These are phyloP conservation scores for Phrynosoma blainvillii DNA, from an alignment of 2,113 vertebrate genomes.

Conservation along the genomic window DNA sequence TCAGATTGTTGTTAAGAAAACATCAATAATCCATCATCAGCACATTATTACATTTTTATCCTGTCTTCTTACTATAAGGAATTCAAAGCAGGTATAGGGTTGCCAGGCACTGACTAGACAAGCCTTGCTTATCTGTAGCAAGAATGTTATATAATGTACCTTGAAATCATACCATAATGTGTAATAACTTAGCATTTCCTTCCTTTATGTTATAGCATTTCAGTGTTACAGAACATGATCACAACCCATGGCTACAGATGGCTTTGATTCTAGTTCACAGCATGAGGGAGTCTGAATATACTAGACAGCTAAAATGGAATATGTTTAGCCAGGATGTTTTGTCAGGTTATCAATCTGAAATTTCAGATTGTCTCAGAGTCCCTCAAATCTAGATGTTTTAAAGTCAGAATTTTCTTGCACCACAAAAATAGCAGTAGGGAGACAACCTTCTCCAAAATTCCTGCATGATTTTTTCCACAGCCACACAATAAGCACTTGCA, in stretches of 20 bases:
- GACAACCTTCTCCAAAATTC: not conserved
- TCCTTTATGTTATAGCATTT: not conserved
- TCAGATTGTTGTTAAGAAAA: not conserved
- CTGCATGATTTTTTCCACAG: not conserved
- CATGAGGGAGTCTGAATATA: not conserved
- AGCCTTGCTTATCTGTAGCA: not conserved
- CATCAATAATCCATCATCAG: not conserved
- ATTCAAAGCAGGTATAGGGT: not conserved
- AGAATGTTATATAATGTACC: not conserved
- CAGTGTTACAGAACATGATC: not conserved
- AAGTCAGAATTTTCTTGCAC: not conserved
- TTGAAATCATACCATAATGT: not conserved
- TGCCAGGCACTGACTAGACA: not conserved
- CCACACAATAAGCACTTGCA: not conserved
- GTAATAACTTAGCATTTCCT: not conserved
- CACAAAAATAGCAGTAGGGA: too few relatives aligned
- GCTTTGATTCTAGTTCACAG: not conserved
- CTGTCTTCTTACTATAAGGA: not conserved
- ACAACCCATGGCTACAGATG: not conserved
- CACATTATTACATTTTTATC: not conserved
- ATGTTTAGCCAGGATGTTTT: not conserved
- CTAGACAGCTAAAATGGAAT: not conserved
- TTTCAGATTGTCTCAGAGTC: not conserved
- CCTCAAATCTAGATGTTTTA: not conserved
- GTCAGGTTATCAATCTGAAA: not conserved